phyloP scores from a whole-genome alignment of 2,888 invertebrate genomes.

The Lypha dubia region DNA sequence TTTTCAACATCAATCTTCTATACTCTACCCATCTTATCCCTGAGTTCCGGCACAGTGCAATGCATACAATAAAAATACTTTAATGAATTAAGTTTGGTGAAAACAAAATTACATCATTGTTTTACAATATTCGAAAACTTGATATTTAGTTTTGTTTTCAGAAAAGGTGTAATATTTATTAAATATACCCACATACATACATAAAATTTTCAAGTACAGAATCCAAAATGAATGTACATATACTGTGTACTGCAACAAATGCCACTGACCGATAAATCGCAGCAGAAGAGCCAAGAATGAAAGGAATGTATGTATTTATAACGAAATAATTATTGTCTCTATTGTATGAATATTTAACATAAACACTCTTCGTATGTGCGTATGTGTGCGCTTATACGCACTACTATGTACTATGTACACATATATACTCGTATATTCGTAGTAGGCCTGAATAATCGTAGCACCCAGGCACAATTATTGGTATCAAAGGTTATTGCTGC shows the following conservation, averaged over 20 bases:
- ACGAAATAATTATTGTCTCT: not conserved
- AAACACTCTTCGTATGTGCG: not conserved
- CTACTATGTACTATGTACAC: not conserved
- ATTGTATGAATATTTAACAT: too few relatives aligned
- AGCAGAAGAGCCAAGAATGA: not conserved
- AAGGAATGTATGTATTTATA: constrained; percentile 14
- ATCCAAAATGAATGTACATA: not conserved
- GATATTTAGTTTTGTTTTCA: too few relatives aligned
- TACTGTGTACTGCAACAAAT: constrained; percentile 38
- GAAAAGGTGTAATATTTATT: too few relatives aligned
- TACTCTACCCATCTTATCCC: too few relatives aligned
- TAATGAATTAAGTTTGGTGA: too few relatives aligned
- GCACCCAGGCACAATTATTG: not conserved
- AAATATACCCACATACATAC: not conserved
- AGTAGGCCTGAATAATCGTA: not conserved
- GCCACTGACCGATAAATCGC: constrained; percentile 65
- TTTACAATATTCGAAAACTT: too few relatives aligned
- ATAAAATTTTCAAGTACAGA: constrained; percentile 22
- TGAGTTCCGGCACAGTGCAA: too few relatives aligned
- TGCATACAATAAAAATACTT: too few relatives aligned
- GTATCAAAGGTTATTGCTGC: not conserved
- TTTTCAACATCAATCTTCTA: too few relatives aligned
- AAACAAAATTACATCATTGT: too few relatives aligned
- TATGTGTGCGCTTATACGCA: not conserved
- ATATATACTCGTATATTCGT: too few relatives aligned